phyloP scores from a whole-genome alignment of 2,888 invertebrate genomes.

The Hirtodrosophila confusa region DNA sequence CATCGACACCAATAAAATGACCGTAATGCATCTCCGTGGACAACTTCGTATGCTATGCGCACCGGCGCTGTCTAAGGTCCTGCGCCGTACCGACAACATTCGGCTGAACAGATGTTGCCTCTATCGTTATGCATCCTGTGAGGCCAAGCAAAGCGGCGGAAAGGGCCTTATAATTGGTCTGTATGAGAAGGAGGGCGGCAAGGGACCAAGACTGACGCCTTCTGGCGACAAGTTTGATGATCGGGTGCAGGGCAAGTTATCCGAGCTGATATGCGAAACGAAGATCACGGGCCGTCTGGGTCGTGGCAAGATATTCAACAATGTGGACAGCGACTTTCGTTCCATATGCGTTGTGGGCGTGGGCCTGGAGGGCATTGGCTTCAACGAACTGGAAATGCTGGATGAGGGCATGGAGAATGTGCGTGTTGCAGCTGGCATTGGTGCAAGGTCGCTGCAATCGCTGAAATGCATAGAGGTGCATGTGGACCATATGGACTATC shows the following conservation, averaged over 20 bases:
- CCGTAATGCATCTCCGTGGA: slow-evolving; percentile 34
- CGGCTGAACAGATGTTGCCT: background rate
- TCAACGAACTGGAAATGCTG: slow-evolving; percentile 87
- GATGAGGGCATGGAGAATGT: slow-evolving; percentile 88
- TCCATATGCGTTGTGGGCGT: slow-evolving; percentile 88
- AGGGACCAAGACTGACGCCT: slow-evolving; percentile 84
- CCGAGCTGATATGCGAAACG: slow-evolving; percentile 84
- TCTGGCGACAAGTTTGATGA: slow-evolving; percentile 85
- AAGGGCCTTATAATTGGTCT: slow-evolving; percentile 86
- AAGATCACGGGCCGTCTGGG: slow-evolving; percentile 71
- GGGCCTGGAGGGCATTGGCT: slow-evolving; percentile 86
- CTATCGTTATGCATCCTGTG: slow-evolving; percentile 41
- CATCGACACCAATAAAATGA: background rate
- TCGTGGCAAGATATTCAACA: slow-evolving; percentile 85
- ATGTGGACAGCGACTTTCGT: slow-evolving; percentile 85
- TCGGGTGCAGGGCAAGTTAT: slow-evolving; percentile 84
- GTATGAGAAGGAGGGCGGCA: slow-evolving; percentile 84
- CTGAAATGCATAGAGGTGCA: slow-evolving; percentile 85
- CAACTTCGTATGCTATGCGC: slow-evolving; percentile 25
- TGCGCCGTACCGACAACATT: background rate
- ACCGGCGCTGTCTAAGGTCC: slow-evolving; percentile 10
- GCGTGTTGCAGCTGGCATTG: slow-evolving; percentile 87
- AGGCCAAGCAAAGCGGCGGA: slow-evolving; percentile 28
- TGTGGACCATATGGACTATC: slow-evolving; percentile 86
- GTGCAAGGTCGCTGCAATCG: slow-evolving; percentile 82